Percentiles rank a stretch among this genome's conserved stretches.
phyloP scores from a whole-genome alignment of 1,140 invertebrate genomes.

The Drosophila bifasciata region DNA sequence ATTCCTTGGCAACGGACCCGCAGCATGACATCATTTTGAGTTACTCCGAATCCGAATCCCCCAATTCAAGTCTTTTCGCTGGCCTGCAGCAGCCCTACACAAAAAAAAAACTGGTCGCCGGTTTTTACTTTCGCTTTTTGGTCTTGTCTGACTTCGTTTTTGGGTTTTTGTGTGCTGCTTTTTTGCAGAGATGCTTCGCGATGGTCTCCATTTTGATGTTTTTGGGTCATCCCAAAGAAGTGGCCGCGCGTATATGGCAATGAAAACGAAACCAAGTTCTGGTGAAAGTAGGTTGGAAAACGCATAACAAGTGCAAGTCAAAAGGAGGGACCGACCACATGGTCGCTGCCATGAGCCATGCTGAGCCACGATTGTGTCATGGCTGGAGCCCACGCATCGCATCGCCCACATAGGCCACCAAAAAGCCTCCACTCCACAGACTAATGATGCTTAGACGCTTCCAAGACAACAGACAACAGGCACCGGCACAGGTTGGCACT shows the following conservation, averaged over 20 bases:
- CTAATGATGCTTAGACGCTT: conserved; percentile 50
- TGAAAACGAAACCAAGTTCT: conserved; percentile 78
- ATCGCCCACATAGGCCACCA: conserved; percentile 28
- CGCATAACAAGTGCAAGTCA: conserved; percentile 73
- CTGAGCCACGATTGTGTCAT: conserved; percentile 71
- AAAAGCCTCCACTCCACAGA: conserved; percentile 46
- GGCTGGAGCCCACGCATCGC: conserved; percentile 42
- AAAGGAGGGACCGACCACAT: conserved; percentile 34
- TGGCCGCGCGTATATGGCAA: conserved; percentile 59
- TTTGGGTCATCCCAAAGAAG: conserved; percentile 47
- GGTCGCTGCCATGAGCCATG: conserved; percentile 16
- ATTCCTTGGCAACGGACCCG: conserved; percentile 46
- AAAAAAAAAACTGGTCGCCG: conserved; percentile 69
- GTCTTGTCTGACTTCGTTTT: conserved; percentile 54
- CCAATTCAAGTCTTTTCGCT: conserved; percentile 25
- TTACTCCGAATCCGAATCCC: conserved; percentile 40
- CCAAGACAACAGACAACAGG: neutral
- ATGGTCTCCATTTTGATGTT: conserved; percentile 16
- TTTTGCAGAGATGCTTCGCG: conserved; percentile 36
- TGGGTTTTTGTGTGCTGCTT: conserved; percentile 38
- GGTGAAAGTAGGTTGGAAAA: conserved; percentile 76
- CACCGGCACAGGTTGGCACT: conserved; percentile 50
- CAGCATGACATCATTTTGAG: conserved; percentile 79
- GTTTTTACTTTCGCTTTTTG: conserved; percentile 79
- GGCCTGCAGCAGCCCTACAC: conserved; percentile 61